Conservation (phyloP, 2,113 vertebrate species). For the Guaruba guarouba region DNA sequence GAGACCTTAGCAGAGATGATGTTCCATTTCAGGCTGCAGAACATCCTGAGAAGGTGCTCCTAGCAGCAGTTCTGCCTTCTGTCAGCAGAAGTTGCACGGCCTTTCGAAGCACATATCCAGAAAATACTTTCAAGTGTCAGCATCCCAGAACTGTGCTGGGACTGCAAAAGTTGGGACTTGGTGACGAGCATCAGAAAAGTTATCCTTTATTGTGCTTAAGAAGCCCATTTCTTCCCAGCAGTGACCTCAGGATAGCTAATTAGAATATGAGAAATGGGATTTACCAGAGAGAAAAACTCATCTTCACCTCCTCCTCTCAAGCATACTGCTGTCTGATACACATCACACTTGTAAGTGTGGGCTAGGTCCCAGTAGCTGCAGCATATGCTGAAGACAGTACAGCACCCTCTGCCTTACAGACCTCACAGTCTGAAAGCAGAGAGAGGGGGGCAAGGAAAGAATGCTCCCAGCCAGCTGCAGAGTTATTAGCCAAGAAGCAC, state of each 20-base stretch:
- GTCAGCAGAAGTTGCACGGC: accelerated
- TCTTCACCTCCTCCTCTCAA: neutral
- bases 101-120: neutral
- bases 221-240: neutral
- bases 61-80: neutral
- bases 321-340: neutral
- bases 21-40: neutral
- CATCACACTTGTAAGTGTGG: neutral
- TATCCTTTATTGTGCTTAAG: neutral
- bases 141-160: neutral
- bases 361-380: neutral
- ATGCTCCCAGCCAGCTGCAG: neutral
- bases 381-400: neutral
- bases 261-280: neutral
- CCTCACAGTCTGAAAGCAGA: neutral
- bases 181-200: neutral
- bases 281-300: neutral
- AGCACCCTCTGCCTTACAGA: neutral
- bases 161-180: neutral
- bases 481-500: neutral
- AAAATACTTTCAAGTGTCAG: neutral
- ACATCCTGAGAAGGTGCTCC: neutral
- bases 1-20: neutral
- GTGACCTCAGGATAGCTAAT: neutral
- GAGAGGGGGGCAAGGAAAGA: neutral